These are phyloP conservation scores for Camelus bactrianus DNA, from an alignment of 2,113 vertebrate species.

Conservation along the genomic window DNA sequence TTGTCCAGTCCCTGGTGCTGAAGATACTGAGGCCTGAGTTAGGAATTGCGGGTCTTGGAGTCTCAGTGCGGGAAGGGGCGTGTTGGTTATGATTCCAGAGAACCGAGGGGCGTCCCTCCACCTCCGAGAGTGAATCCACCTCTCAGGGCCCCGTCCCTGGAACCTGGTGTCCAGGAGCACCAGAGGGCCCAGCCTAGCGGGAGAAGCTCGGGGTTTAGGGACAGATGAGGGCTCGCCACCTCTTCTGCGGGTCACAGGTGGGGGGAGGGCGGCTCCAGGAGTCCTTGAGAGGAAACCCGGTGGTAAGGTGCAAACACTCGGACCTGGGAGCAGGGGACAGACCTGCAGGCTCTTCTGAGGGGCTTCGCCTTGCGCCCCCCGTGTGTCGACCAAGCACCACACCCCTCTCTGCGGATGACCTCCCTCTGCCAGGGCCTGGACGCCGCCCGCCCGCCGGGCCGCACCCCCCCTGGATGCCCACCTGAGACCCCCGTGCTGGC, in stretches of 20 bases:
- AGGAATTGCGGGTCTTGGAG: rapidly evolving
- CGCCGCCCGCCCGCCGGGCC: constrained; percentile 90
- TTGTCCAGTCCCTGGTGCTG: too few species aligned
- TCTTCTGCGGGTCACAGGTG: not conserved
- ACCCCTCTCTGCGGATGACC: constrained; percentile 90
- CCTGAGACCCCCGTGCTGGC: constrained; percentile 91
- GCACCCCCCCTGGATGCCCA: constrained; percentile 89
- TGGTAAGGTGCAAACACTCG: not conserved
- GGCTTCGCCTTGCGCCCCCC: rapidly evolving
- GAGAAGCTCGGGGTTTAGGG: not conserved
- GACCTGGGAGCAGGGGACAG: too few species aligned
- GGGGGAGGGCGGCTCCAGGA: not conserved
- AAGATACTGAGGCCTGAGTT: rapidly evolving
- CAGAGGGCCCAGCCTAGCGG: not conserved
- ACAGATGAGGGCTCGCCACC: too few species aligned
- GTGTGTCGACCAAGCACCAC: not conserved
- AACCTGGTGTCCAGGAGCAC: rapidly evolving
- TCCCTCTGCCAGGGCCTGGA: constrained; percentile 87
- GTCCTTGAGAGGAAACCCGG: rapidly evolving
- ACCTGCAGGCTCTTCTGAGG: not conserved
- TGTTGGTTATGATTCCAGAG: rapidly evolving
- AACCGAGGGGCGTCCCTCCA: rapidly evolving
- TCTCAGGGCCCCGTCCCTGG: not conserved
- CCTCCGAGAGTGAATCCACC: rapidly evolving
- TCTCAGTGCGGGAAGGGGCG: rapidly evolving